Conservation (phyloP, 2,888 invertebrate species). For the Eristalinus sepulchralis region DNA sequence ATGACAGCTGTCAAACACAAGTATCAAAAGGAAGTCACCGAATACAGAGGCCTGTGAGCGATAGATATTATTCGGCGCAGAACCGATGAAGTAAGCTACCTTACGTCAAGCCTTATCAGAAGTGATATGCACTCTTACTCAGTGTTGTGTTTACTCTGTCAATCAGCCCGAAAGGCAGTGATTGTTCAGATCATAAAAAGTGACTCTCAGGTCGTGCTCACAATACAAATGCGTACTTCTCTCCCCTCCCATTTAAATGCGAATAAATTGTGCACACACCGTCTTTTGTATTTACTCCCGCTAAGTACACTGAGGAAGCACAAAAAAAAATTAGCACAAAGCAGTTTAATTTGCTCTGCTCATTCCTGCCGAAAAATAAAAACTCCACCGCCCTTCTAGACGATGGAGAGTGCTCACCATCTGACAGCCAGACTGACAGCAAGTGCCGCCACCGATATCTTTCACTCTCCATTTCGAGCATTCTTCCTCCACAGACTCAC, state of each 20-base stretch:
- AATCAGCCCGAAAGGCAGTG: background rate
- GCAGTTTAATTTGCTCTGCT: background rate
- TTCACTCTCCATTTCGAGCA: background rate
- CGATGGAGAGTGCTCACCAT: constrained; percentile 12
- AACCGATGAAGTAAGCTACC: background rate
- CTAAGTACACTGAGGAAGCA: background rate
- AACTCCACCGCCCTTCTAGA: background rate
- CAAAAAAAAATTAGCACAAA: background rate
- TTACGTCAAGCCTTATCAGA: background rate
- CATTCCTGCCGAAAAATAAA: background rate
- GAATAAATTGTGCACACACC: background rate
- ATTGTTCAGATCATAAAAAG: background rate
- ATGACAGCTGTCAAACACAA: background rate
- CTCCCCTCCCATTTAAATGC: too few species aligned
- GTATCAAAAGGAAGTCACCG: background rate
- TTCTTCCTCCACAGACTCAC: background rate
- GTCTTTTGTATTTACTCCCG: background rate
- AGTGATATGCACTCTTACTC: background rate
- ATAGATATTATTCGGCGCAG: background rate
- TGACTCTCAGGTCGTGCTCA: background rate
- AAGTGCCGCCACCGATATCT: constrained; percentile 7
- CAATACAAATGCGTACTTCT: background rate
- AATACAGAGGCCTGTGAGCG: background rate
- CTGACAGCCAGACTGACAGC: constrained; percentile 23
- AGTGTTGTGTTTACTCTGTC: background rate